Percentiles rank a stretch among this genome's conserved stretches.
Conservation (phyloP, 2,888 invertebrate species). For the Lasioglossum lativentre region DNA sequence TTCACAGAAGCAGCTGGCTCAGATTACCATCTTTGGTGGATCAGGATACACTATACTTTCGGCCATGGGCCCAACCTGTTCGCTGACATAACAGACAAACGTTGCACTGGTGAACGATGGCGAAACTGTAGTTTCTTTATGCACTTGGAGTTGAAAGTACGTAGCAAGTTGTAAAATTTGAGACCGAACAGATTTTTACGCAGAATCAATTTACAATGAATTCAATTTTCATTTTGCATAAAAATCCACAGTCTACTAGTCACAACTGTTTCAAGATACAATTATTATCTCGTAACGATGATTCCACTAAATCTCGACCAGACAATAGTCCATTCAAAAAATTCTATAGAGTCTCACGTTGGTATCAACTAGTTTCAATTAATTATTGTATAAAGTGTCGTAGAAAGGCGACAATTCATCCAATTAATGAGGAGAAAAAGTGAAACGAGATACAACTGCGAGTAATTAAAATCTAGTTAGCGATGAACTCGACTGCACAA, state of each 20-base stretch:
- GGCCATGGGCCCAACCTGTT: not conserved
- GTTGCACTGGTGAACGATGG: not conserved
- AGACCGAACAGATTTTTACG: too few relatives aligned
- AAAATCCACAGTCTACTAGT: too few relatives aligned
- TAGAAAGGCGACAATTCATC: not conserved
- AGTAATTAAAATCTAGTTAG: not conserved
- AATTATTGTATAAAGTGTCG: not conserved
- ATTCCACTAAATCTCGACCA: not conserved
- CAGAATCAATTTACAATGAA: too few relatives aligned
- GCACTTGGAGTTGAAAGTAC: not conserved
- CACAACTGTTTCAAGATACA: too few relatives aligned
- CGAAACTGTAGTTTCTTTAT: not conserved
- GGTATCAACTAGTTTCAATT: not conserved
- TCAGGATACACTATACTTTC: not conserved
- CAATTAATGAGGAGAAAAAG: not conserved
- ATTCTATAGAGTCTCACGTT: not conserved
- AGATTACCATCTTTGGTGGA: not conserved
- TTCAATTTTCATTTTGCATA: too few relatives aligned
- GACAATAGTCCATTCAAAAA: not conserved
- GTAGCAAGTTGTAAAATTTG: too few relatives aligned
- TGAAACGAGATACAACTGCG: too few relatives aligned
- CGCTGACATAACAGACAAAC: not conserved
- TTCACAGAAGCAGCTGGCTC: not conserved
- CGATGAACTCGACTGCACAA: not conserved
- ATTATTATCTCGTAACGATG: too few relatives aligned